These are phyloP conservation scores for Carterocephalus palaemon DNA, from an alignment of 2,888 invertebrate species.

Conservation along the genomic window DNA sequence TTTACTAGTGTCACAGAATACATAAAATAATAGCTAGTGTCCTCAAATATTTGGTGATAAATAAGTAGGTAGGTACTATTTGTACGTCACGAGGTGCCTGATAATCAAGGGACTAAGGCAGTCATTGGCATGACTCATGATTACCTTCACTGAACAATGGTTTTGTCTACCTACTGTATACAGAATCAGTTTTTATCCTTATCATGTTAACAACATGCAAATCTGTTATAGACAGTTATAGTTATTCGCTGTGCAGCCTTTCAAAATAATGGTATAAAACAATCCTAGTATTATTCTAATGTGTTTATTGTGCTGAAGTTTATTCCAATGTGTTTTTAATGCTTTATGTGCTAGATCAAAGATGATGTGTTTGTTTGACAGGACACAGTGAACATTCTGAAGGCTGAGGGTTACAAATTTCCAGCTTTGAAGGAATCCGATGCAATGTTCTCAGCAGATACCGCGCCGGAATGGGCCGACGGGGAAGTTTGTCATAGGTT, in stretches of 20 bases:
- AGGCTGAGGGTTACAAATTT: constrained; percentile 95
- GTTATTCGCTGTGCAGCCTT: too few species aligned
- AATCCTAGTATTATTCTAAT: too few species aligned
- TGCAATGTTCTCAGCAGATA: constrained; percentile 98
- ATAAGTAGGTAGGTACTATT: too few species aligned
- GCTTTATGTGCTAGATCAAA: too few species aligned
- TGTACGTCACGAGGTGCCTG: constrained; percentile 9
- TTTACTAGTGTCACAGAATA: too few species aligned
- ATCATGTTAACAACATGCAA: too few species aligned
- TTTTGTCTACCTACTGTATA: constrained; percentile 17
- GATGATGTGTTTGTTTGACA: constrained; percentile 49
- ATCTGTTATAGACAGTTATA: too few species aligned
- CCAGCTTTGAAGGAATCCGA: constrained; percentile 96
- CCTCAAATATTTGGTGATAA: too few species aligned
- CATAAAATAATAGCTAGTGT: too few species aligned
- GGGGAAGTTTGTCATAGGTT: constrained; percentile 93
- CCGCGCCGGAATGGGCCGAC: constrained; percentile 98
- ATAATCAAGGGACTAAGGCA: constrained; percentile 15
- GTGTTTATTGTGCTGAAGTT: too few species aligned
- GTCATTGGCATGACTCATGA: constrained; percentile 28
- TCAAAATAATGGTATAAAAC: too few species aligned
- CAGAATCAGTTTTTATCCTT: constrained; percentile 19
- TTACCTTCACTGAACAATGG: constrained; percentile 13
- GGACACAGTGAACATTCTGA: constrained; percentile 96
- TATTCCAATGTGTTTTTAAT: too few species aligned